phyloP scores from a whole-genome alignment of 1,140 invertebrate genomes.

The Drosophila pallidifrons region DNA sequence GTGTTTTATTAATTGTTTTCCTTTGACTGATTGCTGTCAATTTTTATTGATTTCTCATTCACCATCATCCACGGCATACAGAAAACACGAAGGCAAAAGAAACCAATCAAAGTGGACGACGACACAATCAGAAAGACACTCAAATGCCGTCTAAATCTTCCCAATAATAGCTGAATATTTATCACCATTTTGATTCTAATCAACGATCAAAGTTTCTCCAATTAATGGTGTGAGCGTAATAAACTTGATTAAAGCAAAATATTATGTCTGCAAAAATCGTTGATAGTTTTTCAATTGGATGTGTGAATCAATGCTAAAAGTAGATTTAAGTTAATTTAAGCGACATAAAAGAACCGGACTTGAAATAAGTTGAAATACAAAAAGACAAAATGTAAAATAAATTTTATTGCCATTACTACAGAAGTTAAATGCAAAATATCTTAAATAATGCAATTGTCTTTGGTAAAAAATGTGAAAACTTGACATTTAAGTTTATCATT shows the following conservation, averaged over 20 bases:
- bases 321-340: no score
- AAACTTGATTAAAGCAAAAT: neutral
- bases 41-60: conserved; percentile 66
- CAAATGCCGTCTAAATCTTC: conserved; percentile 6
- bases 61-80: neutral
- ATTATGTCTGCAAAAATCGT: neutral
- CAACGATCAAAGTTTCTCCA: neutral
- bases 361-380: no score
- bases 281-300: neutral
- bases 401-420: no score
- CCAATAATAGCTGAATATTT: conserved; percentile 6
- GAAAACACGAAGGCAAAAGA: conserved; percentile 11
- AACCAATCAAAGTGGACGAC: conserved; percentile 21
- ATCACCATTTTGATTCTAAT: conserved; percentile 4
- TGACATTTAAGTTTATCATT: no score
- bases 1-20: conserved; percentile 67
- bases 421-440: no score
- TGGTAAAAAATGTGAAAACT: no score
- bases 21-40: conserved; percentile 62
- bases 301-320: no score
- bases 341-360: no score
- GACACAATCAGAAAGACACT: conserved; percentile 6
- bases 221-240: neutral
- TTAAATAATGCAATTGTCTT: no score
- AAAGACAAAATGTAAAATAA: no score